phyloP scores from a whole-genome alignment of 1,140 invertebrate species.

The Harlomillsia oculata region DNA sequence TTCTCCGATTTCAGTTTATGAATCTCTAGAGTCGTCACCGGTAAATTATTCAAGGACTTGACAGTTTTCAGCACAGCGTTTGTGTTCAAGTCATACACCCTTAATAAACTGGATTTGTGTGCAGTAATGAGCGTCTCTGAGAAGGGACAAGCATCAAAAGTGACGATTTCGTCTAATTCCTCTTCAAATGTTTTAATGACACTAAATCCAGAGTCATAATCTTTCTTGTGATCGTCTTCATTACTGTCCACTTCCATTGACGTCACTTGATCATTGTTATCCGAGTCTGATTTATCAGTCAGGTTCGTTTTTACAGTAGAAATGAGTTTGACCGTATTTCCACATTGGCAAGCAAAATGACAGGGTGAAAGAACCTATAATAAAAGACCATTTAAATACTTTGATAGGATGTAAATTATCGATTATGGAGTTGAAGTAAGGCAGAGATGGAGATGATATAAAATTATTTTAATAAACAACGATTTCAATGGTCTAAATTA shows the following conservation, averaged over 20 bases:
- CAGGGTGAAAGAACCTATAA: slow-evolving; percentile 19
- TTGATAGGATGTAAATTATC: not conserved
- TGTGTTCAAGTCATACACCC: slow-evolving; percentile 24
- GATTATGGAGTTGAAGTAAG: not conserved
- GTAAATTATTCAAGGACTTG: slow-evolving; percentile 22
- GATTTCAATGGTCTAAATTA: not conserved
- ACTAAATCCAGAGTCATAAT: not conserved
- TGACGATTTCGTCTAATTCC: slow-evolving; percentile 30
- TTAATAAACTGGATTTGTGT: slow-evolving; percentile 24
- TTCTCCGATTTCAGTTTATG: slow-evolving; percentile 5
- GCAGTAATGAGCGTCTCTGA: slow-evolving; percentile 20
- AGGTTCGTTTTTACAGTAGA: slow-evolving; percentile 2
- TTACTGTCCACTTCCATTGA: not conserved
- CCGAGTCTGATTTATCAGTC: not conserved
- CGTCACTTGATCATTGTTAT: not conserved
- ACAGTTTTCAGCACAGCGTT: slow-evolving; percentile 11
- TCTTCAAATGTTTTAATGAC: slow-evolving; percentile 12
- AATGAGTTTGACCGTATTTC: slow-evolving; percentile 22
- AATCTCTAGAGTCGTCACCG: slow-evolving; percentile 19
- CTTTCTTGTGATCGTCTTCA: not conserved
- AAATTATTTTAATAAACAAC: not conserved
- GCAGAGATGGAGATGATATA: too few species aligned
- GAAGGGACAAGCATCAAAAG: slow-evolving; percentile 24
- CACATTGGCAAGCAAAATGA: slow-evolving; percentile 24
- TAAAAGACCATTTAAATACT: not conserved